Evolutionary conservation across 1,140 invertebrate genomes (phyloP).

Genomic region (Drosophila subobscura): DNA sequence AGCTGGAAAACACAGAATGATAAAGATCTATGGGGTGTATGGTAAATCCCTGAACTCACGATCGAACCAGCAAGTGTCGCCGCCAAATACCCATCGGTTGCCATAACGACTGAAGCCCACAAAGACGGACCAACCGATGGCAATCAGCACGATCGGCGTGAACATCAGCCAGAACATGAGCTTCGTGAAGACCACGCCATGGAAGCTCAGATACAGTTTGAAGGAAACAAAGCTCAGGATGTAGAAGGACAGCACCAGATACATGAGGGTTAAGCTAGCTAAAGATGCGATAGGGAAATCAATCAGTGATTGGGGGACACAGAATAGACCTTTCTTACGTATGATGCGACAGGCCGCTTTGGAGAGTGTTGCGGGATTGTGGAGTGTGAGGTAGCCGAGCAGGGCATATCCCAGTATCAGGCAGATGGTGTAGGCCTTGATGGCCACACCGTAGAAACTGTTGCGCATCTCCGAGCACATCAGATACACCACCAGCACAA

Average conservation of each 20-base stretch:
- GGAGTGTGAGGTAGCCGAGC: slow-evolving; percentile 66
- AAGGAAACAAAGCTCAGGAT: slow-evolving; percentile 76
- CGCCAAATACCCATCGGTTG: slow-evolving; percentile 57
- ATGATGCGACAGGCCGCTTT: slow-evolving; percentile 59
- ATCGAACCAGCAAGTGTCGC: slow-evolving; percentile 80
- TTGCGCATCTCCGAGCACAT: slow-evolving; percentile 75
- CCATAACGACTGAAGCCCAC: slow-evolving; percentile 62
- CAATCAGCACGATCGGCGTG: slow-evolving; percentile 63
- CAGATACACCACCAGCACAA: slow-evolving; percentile 73
- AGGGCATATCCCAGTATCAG: slow-evolving; percentile 74
- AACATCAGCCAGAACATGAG: slow-evolving; percentile 80
- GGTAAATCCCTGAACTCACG: slow-evolving; percentile 46
- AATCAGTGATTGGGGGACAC: not conserved
- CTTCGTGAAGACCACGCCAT: slow-evolving; percentile 73
- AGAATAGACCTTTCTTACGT: slow-evolving; percentile 58
- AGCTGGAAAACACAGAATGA: slow-evolving; percentile 25
- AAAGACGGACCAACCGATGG: slow-evolving; percentile 69
- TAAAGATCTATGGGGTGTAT: not conserved
- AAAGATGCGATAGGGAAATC: not conserved
- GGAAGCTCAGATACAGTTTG: slow-evolving; percentile 74
- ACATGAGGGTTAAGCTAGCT: slow-evolving; percentile 68
- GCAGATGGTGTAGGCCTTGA: slow-evolving; percentile 70
- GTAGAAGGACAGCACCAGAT: slow-evolving; percentile 72
- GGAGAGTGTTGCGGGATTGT: slow-evolving; percentile 65
- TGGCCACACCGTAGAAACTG: slow-evolving; percentile 76